These are phyloP conservation scores for Chiridota heheva DNA, from an alignment of 35 echinoderm and acorn worm genomes.

Conservation along the genomic window DNA sequence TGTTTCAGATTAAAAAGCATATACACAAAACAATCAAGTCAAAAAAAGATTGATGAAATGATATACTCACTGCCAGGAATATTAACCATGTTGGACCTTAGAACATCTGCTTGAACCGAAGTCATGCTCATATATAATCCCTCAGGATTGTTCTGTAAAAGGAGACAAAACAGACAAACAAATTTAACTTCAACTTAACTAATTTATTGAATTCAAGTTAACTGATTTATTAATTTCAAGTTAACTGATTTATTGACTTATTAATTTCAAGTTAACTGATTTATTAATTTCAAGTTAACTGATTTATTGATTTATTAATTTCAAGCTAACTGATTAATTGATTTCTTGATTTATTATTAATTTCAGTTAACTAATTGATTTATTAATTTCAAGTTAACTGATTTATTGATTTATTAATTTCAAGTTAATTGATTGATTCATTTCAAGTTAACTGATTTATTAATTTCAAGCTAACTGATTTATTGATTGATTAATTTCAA, in stretches of 20 bases:
- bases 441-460: too few relatives aligned
- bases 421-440: too few relatives aligned
- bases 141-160: constrained; percentile 79
- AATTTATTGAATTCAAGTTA: background rate
- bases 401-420: too few relatives aligned
- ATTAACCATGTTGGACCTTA: constrained; percentile 90
- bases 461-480: too few relatives aligned
- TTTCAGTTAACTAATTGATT: too few relatives aligned
- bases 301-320: background rate
- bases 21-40: too few relatives aligned
- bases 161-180: constrained; percentile 11
- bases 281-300: background rate
- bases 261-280: background rate
- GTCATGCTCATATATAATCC: constrained; percentile 85
- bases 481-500: too few relatives aligned
- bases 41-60: too few relatives aligned
- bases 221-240: background rate
- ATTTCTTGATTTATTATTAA: background rate
- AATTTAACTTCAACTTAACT: background rate
- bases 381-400: too few relatives aligned
- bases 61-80: constrained; percentile 97
- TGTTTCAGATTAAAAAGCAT: too few relatives aligned
- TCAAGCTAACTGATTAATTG: background rate
- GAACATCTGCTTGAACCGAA: constrained; percentile 90
- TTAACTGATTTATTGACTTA: background rate